phyloP scores from a whole-genome alignment of 2,113 vertebrate genomes.

The Epinephelus lanceolatus region DNA sequence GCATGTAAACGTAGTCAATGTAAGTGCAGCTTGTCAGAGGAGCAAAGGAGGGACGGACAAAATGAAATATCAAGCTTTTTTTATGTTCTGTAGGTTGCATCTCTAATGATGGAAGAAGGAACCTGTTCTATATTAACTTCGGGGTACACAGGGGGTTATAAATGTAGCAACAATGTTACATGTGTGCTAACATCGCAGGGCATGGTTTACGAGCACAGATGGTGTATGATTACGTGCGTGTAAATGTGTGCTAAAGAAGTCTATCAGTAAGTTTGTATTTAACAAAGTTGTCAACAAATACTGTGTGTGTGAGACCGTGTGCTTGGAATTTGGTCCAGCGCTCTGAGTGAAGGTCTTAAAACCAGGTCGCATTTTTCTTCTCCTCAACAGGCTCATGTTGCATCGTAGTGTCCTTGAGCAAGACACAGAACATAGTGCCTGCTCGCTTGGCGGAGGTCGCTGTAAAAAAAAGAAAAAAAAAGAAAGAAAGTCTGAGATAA shows the following conservation, averaged over 20 bases:
- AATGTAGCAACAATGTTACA: slow-evolving; percentile 4
- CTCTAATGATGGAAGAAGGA: slow-evolving; percentile 6
- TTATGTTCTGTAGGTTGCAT: slow-evolving; percentile 19
- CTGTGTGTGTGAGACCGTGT: slow-evolving; percentile 3
- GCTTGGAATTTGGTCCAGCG: slow-evolving; percentile 11
- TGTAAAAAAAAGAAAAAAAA: slow-evolving; percentile 1
- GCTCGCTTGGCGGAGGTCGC: slow-evolving; percentile 50
- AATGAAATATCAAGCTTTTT: background rate
- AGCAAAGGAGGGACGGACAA: slow-evolving; percentile 4
- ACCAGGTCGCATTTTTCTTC: slow-evolving; percentile 48
- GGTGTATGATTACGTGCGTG: background rate
- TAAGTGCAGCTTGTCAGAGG: slow-evolving; percentile 8
- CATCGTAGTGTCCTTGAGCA: slow-evolving; percentile 66
- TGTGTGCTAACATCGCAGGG: slow-evolving; percentile 6
- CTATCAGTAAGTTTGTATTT: slow-evolving; percentile 13
- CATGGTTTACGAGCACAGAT: slow-evolving; percentile 37
- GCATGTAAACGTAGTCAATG: too few species aligned
- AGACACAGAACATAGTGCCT: slow-evolving; percentile 47
- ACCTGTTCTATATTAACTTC: slow-evolving; percentile 21
- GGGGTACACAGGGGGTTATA: slow-evolving; percentile 8
- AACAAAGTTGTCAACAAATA: slow-evolving; percentile 8
- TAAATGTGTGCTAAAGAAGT: slow-evolving; percentile 3
- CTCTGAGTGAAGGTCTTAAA: slow-evolving; percentile 47
- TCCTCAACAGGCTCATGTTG: background rate
- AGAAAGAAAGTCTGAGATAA: slow-evolving; percentile 48